Base-by-base conservation (phyloP, 2,113 vertebrate genomes). In the Elanus axillaris region DNA sequence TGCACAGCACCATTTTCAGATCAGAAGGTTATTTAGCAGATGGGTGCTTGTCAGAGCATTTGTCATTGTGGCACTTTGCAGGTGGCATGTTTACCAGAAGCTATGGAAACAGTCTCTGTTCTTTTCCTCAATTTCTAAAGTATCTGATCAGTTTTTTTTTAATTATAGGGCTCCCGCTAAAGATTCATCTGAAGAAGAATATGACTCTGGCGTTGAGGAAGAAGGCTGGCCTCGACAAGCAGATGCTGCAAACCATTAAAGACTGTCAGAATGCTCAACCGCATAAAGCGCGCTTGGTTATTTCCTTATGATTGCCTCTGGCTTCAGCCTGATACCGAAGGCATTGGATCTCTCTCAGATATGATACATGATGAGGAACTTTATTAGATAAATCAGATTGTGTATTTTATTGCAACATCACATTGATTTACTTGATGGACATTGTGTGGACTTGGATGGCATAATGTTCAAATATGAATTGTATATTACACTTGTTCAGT, bases 181-280 rank as follows among this genome's bases (percentile, higher is more conserved):
- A 97, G 99, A 99, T 48, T 95, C 98, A 1, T 78, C 98, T 26
- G 99, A 99, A 86, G 99, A 99, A 90, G 99, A 99, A 14, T 99
- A 99, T 13, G 99, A 99, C 97, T 99, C 99, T 2, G 99, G 99
- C 32, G 98, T 99, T 36, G 99, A 99, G 91, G 99, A 99, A 60
- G 99, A 99, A 76, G 99, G 98, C 93, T 99, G 99, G 99, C 99
- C 99, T 88, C 98, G 99, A 43, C 99, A 99, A 96, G 99, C 99
- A 32, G 99, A 99, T 42, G 99, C 98, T 92, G 99, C 99, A 63
- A 99, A 99, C 97, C 99, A 99, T 98, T 99, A 98, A 99, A 96
- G 62, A 60, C 90, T 60, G 40, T 94, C 96, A 87, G 90, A 94
- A 58, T 36, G 52, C 64, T 71, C 45, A 56, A 87, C 79, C 29